These are phyloP conservation scores for Clavelina lepadiformis DNA, from an alignment of 23 tunicate species.

Conservation along the genomic window DNA sequence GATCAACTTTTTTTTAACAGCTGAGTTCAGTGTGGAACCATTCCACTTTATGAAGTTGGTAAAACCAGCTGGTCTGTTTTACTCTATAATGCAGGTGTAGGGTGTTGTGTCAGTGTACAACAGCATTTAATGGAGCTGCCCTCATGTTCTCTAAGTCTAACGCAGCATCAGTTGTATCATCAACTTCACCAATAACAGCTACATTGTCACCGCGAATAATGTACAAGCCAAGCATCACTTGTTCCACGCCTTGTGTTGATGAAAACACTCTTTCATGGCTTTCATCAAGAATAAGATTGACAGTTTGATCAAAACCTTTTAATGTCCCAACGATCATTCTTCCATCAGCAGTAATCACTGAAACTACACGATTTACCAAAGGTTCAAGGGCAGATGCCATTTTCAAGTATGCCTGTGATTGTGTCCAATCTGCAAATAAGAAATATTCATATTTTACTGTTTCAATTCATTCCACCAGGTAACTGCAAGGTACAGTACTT, in stretches of 20 bases:
- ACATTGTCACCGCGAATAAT: constrained; percentile 95
- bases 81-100: no score
- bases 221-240: constrained; percentile 87
- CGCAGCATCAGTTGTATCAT: constrained; percentile 83
- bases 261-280: constrained; percentile 97
- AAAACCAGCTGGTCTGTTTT: no score
- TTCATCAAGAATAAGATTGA: constrained; percentile 80
- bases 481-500: no score
- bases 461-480: no score
- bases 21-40: no score
- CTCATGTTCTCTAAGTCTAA: constrained; percentile 79
- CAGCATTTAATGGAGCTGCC: constrained; percentile 92
- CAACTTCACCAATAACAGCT: constrained; percentile 91
- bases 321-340: constrained; percentile 88
- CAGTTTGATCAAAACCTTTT: constrained; percentile 95
- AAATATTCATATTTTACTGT: no score
- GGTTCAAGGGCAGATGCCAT: constrained; percentile 79
- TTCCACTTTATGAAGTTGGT: no score
- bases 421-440: no score
- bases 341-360: constrained; percentile 87
- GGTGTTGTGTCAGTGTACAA: constrained; percentile 88
- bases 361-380: constrained; percentile 64
- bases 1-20: no score
- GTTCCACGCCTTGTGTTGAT: constrained; percentile 89
- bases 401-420: no score